Evolutionary conservation across 2,113 vertebrate genomes (phyloP), one percentile per base, ranked within the genome.

Genomic region (Proteles cristata): DNA sequence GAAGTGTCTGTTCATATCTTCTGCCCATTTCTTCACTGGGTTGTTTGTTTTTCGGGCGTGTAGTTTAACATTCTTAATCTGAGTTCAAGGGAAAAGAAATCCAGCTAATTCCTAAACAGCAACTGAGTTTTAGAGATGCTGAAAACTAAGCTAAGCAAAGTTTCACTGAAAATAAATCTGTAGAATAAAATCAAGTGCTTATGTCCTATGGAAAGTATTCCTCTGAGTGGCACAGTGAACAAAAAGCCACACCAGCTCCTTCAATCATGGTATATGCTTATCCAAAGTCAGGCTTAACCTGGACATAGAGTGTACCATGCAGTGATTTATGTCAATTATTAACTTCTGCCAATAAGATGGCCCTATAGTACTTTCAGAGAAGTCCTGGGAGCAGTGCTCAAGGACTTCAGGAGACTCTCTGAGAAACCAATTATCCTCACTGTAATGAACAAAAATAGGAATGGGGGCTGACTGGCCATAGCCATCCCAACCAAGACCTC

Each of bases 231-330:
- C 4, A 10, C 23, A 21, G 33, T 0, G 1, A 39, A 35, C 6
- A 3, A 83, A 76, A 31, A 15, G 28, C 25, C 61, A 61, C 0
- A 1, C 0, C 0, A 2, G 23, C 15, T 5, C 28, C 16, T 65
- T 48, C 50, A 28, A 19, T 9, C 26, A 45, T 11, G 7, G 68
- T 3, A 53, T 11, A 48, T 7, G 35, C 68, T 50, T 74, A 84
- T 55, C 28, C 35, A 26, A 89, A 50, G 68, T 68, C 33, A 63
- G 83, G 7, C 21, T 94, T 19, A 23, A 31, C 12, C 45, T 68
- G 66, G 25, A 92, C 55, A 48, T 58, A 58, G 19, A 25, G 0
- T 4, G 5, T 0, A 58, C 31, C 5, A 45, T 14, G 11, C 7
- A 25, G 14, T 58, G 53, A 73, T 45, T 68, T 63, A n/a, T 21